Base-by-base conservation (phyloP, 2,888 invertebrate genomes). In the Leptopilina myrica region DNA sequence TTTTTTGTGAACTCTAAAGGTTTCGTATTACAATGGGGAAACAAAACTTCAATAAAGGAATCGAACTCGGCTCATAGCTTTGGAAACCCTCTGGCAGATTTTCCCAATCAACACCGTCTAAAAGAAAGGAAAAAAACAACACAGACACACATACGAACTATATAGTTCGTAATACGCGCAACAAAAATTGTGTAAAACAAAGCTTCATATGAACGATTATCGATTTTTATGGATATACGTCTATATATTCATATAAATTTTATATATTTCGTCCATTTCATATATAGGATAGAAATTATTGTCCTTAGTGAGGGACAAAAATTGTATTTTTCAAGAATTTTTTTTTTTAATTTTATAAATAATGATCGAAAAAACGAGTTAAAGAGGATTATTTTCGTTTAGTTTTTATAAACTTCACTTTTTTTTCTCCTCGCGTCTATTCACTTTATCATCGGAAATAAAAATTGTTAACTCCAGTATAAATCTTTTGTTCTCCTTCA, bases 21-120 rank as follows among this genome's bases (percentile, higher is more conserved):
- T 64, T 64, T 33, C 59, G 85, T 89, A 87, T 89, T 87, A 90
- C 90, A 90, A 90, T 90, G 86, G 86, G 79, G 81, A 86, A 86
- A 86, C 88, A 88, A 89, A 89, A 89, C 87, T 87, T 87, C 85
- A 83, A 85, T 84, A 85, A 78, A 80, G 82, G 85, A 86, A 88
- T 88, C 87, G 88, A 89, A 88, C 86, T 86, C 83, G 83, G 83
- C 86, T 79, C 77, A 33, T 40, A 56, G 56, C 85, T 82, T 76
- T 56, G 56, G 64, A 82, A 83, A 83, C 82, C 82, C 81, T 80
- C 75, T 64, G 75, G 62, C 46, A 65, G 78, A 46, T 76, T 67
- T 76, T 76, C 64, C 76, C 79, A 64, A 78, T 79, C 77, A 76
- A 67, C 73, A 56, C 56, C 56, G 73, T 59, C 73, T 73, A 26